Conservation (phyloP, 2,113 vertebrate species). For the Rostratula benghalensis region DNA sequence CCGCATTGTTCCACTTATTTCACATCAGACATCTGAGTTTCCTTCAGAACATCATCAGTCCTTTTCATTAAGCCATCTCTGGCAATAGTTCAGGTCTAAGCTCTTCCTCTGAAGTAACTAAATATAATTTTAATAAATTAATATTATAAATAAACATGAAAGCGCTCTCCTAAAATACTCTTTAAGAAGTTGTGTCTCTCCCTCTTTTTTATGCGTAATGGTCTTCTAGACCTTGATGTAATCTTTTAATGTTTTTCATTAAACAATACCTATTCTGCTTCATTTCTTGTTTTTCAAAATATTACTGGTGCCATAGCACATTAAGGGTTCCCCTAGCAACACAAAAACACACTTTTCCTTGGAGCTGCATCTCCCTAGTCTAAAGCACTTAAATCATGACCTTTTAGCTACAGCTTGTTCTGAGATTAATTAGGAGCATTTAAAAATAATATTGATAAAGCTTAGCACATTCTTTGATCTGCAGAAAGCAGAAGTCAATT, state of each 20-base stretch:
- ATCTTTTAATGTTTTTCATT: slow-evolving; percentile 5
- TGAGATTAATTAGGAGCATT: slow-evolving; percentile 48
- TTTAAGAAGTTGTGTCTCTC: not conserved
- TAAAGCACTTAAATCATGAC: slow-evolving; percentile 50
- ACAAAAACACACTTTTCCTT: slow-evolving; percentile 50
- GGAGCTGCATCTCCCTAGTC: not conserved
- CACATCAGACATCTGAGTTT: not conserved
- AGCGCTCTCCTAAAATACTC: not conserved
- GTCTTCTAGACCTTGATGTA: not conserved
- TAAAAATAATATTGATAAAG: not conserved
- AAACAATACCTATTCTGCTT: not conserved
- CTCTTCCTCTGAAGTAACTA: not conserved
- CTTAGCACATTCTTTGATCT: not conserved
- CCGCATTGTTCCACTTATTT: not conserved
- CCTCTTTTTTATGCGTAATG: not conserved
- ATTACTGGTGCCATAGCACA: slow-evolving; percentile 26
- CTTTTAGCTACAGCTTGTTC: slow-evolving; percentile 47
- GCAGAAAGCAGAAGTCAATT: not conserved
- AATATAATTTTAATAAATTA: not conserved
- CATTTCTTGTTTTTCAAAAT: slow-evolving; percentile 31
- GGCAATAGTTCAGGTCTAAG: not conserved
- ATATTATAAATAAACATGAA: not conserved
- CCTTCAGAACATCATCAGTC: not conserved
- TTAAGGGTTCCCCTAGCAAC: slow-evolving; percentile 67
- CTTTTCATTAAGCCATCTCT: not conserved